Evolutionary conservation across 1,140 invertebrate species (phyloP), one percentile per base, ranked within the genome.

Genomic region (Drosophila chauvacae): DNA sequence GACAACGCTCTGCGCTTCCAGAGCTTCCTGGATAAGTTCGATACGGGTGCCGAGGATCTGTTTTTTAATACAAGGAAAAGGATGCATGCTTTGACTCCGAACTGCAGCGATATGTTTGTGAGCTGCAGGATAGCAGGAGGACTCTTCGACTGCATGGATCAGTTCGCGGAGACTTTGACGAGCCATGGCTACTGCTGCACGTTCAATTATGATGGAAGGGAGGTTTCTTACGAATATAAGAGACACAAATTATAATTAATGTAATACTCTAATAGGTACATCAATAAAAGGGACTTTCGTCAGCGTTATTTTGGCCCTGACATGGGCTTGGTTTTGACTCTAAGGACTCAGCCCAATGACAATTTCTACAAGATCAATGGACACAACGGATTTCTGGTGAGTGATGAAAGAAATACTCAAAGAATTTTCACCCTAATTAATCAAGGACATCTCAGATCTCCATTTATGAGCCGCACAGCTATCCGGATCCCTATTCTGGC

Each of bases 251-350:
- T 14, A 28, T 14, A 10, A 11, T 4, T 50, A 13, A 20, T 30
- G 3, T 4, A 20, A 14, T 39, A 0, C 47, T 13, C 10, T 18
- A 23, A 18, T 7, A 91, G 90, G 9, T 88, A 85, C 42, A 23
- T 72, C 2, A 68, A 77, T 30, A 41, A 73, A 13, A 71, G 76
- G 2, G 64, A 60, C 23, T 77, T 66, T 61, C 42, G 70, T 7
- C 51, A 76, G 41, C 77, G 80, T 18, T 82, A 80, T 37, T 85
- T 77, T 70, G 92, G 91, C 0, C 64, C 73, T 44, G 80, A 91
- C 2, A 80, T 91, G 63, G 93, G 93, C 5, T 51, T 94, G 7
- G 82, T 90, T 1, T 55, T 94, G 14, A 77, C 93, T 5, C 55
- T 94, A 0, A 92, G 93, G 50, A 71, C 90, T 2, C 30, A 66